Percentiles rank a stretch among this genome's conserved stretches.
These are phyloP conservation scores for Coremacera marginata DNA, from an alignment of 2,888 invertebrate species.

Conservation along the genomic window DNA sequence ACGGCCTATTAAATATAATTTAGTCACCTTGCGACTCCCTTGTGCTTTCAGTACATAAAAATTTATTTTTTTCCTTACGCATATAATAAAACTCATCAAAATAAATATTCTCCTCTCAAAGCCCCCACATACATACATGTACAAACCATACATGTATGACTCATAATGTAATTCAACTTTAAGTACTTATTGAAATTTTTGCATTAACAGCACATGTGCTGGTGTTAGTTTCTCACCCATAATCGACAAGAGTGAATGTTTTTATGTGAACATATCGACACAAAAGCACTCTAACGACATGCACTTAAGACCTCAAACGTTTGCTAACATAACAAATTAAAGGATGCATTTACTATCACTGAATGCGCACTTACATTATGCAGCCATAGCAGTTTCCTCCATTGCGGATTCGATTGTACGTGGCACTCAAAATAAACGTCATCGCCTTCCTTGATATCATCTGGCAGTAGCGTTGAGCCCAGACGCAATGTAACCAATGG, in stretches of 20 bases:
- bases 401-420: constrained; percentile 88
- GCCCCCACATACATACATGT: no score
- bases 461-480: constrained; percentile 86
- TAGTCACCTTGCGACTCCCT: no score
- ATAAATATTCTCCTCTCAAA: no score
- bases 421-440: constrained; percentile 95
- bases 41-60: no score
- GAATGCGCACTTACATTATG: constrained; percentile 80
- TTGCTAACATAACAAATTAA: not conserved
- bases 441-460: constrained; percentile 92
- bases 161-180: no score
- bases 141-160: no score
- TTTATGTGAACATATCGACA: not conserved
- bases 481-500: constrained; percentile 85
- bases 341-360: not conserved
- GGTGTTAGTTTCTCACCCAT: not conserved
- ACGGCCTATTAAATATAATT: no score
- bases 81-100: no score
- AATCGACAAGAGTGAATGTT: not conserved
- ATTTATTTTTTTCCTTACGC: no score
- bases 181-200: no score
- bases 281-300: not conserved
- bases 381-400: constrained; percentile 87
- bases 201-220: not conserved
- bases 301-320: not conserved